Evolutionary conservation across 2,888 invertebrate genomes (phyloP), one percentile per base, ranked within the genome.

Genomic region (Apodemia duryi): DNA sequence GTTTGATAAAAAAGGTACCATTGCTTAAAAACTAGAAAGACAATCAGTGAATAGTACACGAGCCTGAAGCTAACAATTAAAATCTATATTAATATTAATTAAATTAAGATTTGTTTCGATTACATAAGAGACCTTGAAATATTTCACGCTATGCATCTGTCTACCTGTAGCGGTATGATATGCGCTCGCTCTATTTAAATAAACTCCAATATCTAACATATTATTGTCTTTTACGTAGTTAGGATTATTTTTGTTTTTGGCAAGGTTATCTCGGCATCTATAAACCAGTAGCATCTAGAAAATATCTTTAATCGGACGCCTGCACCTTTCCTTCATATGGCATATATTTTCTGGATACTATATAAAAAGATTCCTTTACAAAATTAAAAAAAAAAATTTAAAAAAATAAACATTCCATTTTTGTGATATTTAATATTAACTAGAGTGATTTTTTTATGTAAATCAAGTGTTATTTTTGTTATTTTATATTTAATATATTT

Each of bases 171-270:
- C 3, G 13, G 13, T 46, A 13, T 54, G 7, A n/a, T 4, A 29
- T 54, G 57, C 35, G 32, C 57, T 2, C 32, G 32, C 57, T 60
- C 57, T 60, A 60, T 60, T 32, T 35, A 60, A 60, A 60, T 60
- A 32, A 35, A 32, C 32, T 60, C 57, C 11, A 35, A 60, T 6
- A 11, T n/a, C 32, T 35, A 35, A 35, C 57, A 35, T 60, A 60
- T 57, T 57, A 69, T 69, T 70, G 63, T 72, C 70, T 73, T 72
- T 72, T 71, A 70, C 71, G 71, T 75, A 77, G 75, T 75, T 79
- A 69, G 46, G 54, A 74, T 77, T 88, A 88, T 86, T 85, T 83
- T 74, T 72, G 75, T 71, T 72, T 73, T 85, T 88, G 87, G 88
- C 88, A 85, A 79, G 60, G 67, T 63, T 65, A 66, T 70, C 67